Base-by-base conservation (phyloP, 2,113 vertebrate species). In the Marmota monax region DNA sequence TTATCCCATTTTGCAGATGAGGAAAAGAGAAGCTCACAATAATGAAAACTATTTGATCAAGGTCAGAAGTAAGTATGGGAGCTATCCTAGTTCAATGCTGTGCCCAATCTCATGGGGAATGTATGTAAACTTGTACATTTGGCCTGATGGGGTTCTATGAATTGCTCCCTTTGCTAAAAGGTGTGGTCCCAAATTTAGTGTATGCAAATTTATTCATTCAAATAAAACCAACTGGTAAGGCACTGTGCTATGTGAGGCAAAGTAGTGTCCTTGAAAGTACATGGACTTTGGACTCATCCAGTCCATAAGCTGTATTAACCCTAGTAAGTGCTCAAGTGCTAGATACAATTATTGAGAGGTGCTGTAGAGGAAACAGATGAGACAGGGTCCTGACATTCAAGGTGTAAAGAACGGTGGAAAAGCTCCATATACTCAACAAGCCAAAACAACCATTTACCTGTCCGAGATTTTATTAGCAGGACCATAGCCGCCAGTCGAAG, bases 271-370 rank as follows among this genome's bases (percentile, higher is more conserved):
- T 74, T 27, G 16, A 79, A 97, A 82, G 42, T 11, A 2, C 37
- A 48, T 67, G 56, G 20, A 22, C n/a, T 84, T 82, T 80, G 65
- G 20, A 79, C 23, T 73, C 63, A 53, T 12, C 39, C 18, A 90
- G 37, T 18, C 72, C 7, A 0, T 34, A n/a, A 16, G 5, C 56
- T 29, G 2, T 72, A 42, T 74, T 77, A 79, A 65, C 4, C 32
- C 45, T 82, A n/a, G 14, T 34, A 70, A 79, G 37, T 80, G 67
- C 29, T 94, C 25, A 83, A 79, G 42, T 70, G 23, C 61, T 92
- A 37, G n/a, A 82, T 80, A 37, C 77, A 53, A 45, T 82, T 87
- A 65, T 34, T 56, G 32, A 92, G 94, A 88, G 18, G 45, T 92
- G 53, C 48, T 63, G 16, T 12, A 9, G 23, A 67, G 27, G 32